Percentiles rank a stretch among this genome's conserved stretches.
Conservation (phyloP, 2,888 invertebrate species). For the Catocala sponsa region DNA sequence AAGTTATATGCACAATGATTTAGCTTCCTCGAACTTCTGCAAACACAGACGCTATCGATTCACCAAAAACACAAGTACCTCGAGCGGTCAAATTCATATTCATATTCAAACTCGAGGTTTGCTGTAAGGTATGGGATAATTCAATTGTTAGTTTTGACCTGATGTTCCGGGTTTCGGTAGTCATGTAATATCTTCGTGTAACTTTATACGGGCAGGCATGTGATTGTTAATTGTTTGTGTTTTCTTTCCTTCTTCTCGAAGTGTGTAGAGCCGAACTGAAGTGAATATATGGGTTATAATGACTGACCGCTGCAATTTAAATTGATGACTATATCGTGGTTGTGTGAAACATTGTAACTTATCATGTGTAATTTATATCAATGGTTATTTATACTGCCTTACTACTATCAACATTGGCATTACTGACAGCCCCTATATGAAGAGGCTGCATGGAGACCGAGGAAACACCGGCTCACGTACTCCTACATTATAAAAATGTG, state of each 20-base stretch:
- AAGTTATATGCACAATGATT: background rate
- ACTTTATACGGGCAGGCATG: background rate
- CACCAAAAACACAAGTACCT: conserved; percentile 12
- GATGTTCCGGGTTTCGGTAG: background rate
- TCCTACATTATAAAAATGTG: no score
- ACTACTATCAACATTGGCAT: no score
- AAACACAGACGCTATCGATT: conserved; percentile 13
- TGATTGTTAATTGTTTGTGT: background rate
- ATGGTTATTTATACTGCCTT: no score
- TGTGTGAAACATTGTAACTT: no score
- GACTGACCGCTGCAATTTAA: no score
- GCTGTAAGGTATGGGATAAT: conserved; percentile 42
- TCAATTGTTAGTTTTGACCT: conserved; percentile 41
- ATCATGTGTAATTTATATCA: no score
- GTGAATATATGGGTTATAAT: no score
- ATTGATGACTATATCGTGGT: no score
- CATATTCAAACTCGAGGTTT: conserved; percentile 41
- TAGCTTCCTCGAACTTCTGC: conserved; percentile 8
- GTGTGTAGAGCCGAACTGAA: no score
- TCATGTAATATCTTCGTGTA: background rate
- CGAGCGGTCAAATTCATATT: conserved; percentile 48
- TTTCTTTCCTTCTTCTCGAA: background rate
- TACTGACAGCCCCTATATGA: no score
- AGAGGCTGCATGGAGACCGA: no score
- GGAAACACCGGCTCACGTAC: no score